phyloP scores from a whole-genome alignment of 2,797 vertebrate genomes.

The Sebastes glaucus region DNA sequence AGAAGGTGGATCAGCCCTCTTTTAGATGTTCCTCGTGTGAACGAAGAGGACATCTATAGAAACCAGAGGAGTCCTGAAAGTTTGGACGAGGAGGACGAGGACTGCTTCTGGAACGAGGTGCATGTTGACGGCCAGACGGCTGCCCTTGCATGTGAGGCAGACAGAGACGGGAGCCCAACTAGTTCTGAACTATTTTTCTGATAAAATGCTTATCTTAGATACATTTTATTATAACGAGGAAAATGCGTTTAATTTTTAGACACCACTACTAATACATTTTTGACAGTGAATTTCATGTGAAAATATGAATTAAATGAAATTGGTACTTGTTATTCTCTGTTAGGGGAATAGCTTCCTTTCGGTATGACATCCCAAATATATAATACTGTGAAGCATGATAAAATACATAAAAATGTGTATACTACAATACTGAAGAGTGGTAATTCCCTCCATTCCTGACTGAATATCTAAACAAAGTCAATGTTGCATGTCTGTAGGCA shows the following conservation, averaged over 20 bases:
- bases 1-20: not conserved
- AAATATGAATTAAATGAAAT: too few species aligned
- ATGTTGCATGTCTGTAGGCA: not conserved
- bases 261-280: too few species aligned
- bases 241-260: too few species aligned
- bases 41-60: rapidly evolving
- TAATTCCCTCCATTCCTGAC: too few species aligned
- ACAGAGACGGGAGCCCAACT: not conserved
- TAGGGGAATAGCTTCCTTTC: too few species aligned
- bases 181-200: not conserved
- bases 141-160: not conserved
- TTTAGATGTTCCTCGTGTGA: not conserved
- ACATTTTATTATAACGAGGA: too few species aligned
- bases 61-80: not conserved
- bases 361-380: too few species aligned
- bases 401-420: not conserved
- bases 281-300: too few species aligned
- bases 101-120: not conserved
- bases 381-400: not conserved
- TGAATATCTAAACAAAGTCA: not conserved
- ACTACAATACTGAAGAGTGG: not conserved
- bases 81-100: not conserved
- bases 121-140: not conserved
- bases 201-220: too few species aligned
- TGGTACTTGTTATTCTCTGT: too few species aligned